Base-by-base conservation (phyloP, 1,140 invertebrate genomes). In the Bombyx mandarina region DNA sequence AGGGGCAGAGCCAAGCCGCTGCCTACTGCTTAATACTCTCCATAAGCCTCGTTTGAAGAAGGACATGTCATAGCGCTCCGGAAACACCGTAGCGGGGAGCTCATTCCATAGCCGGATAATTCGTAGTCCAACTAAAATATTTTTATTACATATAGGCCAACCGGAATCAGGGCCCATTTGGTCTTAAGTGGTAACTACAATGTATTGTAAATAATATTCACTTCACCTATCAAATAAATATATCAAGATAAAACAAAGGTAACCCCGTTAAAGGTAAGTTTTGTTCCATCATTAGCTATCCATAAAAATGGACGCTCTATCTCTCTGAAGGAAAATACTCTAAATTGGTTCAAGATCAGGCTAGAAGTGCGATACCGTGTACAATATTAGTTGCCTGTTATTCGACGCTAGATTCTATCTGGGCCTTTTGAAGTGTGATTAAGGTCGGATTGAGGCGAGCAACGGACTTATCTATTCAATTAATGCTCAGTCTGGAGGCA, bases 401-500 rank as follows among this genome's bases (percentile, higher is more conserved):
- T 69, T 65, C 68, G 67, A 52, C 71, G 65, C 60, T 66, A 62
- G 69, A 71, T 73, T 65, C 67, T 66, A 74, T 74, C 62, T 56
- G 67, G 71, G 71, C 69, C 79, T 80, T 85, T 82, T 85, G 74
- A 78, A 79, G 72, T 72, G 71, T 76, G 77, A 84, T 82, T 81
- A 84, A 79, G 75, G 73, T 71, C 53, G 64, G 72, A 78, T 78
- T 81, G 79, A 78, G 74, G 73, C 77, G 69, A 76, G 65, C 67
- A 73, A 69, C 67, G 69, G 73, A 77, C 72, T 76, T 82, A 86
- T 82, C 82, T 82, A 86, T 86, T 81, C 77, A 86, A 86, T 86
- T 86, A 84, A 83, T 70, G 58, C 63, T 73, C 65, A 82, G 66
- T 80, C 76, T 73, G 70, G 55, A 76, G 67, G 59, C 67, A 76